Evolutionary conservation across 2,888 invertebrate genomes (phyloP), one percentile per base, ranked within the genome.

Genomic region (Napeogenes inachia): DNA sequence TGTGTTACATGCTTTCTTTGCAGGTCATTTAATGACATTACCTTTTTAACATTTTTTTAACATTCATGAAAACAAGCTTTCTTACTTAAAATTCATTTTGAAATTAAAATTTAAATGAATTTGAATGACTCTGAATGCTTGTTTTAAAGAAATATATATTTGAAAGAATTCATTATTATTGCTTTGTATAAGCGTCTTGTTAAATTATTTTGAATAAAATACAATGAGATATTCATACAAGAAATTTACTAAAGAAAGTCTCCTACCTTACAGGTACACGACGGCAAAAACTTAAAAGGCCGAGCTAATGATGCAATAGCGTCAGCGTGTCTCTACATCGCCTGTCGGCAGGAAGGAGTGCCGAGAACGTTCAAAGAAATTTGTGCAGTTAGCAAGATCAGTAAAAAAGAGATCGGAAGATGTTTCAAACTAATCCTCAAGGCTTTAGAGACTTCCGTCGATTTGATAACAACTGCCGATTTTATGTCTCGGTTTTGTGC

Each of bases 401-500:
- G 99, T 76, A 99, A 99, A 89, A 98, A 99, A 77, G 99, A 99
- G 91, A 99, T 99, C 64, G 99, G 99, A 0, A 91, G 99, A 70
- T 99, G 99, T 81, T 99, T 99, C 86, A 99, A 99, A 79, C 86
- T 99, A 53, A 99, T 99, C 65, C 90, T 99, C 47, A 98, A 98
- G 82, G 98, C 97, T 0, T 89, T 99, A 59, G 98, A 99, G 82
- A 99, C 99, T 0, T 98, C 97, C 45, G 98, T 99, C 6, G 98
- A 99, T 79, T 93, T 98, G 62, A 99, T 99, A 64, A 99, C 99
- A 0, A 99, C 99, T 0, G 98, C 97, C 1, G 99, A 99, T 81
- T 99, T 99, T 82, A 99, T 99, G 99, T 98, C 98, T 35, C 93
- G 97, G 71, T 99, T 99, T 90, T 99, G 99, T 82, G 96, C 98